Base-by-base conservation (phyloP, 2,888 invertebrate species). In the Orthosia gothica region DNA sequence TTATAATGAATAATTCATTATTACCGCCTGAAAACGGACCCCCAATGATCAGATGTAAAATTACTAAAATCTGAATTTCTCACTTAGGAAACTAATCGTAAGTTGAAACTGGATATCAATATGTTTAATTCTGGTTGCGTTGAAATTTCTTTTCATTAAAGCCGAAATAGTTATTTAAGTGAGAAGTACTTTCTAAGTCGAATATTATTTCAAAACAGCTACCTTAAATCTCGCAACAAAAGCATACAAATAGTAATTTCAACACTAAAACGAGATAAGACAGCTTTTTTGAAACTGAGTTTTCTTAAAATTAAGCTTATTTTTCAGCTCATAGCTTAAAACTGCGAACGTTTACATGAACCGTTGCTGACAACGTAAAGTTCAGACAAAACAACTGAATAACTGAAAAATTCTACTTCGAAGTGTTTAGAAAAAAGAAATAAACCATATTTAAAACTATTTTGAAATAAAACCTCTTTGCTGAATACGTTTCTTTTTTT, bases 301-400 rank as follows among this genome's bases (percentile, higher is more conserved):
- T 80, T 79, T 73, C 65, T 62, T 65, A 73, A 69, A 77, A 72
- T 76, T 54, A 72, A 76, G 47, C 32, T 70, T 61, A 75, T 76
- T 74, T 76, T 70, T 64, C 54, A 86, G 58, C 49, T 66, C 45
- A 58, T 52, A 74, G 13, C 54, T 62, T 61, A 52, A 63, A 76
- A 82, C 45, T 64, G 16, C 50, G 16, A 59, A 62, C 65, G 49
- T 59, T 82, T 65, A 58, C 61, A 66, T 20, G 52, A 54, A 45
- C 23, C 15, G 32, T 52, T 57, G 20, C 58, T 55, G 55, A 52
- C 65, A 63, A 57, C 59, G 79, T 57, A 73, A 66, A 69, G 18
- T 70, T 52, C 49, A 58, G 13, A 62, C 55, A 32, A 62, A 76
- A 65, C 26, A 73, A 76, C 67, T 50, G 63, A 73, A 77, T 20